Conservation (phyloP, 1,140 invertebrate species). For the Drosophila eugracilis region DNA sequence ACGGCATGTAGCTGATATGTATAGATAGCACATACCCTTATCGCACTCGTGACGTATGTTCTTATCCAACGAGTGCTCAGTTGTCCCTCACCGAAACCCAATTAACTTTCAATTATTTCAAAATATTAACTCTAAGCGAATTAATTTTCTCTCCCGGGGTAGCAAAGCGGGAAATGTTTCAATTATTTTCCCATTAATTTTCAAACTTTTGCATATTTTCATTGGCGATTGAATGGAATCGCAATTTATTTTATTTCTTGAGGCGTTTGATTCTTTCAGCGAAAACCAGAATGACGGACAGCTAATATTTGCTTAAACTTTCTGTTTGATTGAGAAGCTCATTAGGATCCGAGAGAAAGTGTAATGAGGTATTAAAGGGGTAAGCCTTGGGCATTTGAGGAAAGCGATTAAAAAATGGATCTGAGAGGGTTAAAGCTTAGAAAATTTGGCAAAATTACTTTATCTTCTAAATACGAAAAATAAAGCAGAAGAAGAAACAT, state of each 20-base stretch:
- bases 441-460: no score
- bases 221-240: slow-evolving; percentile 15
- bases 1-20: slow-evolving; percentile 6
- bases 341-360: slow-evolving; percentile 16
- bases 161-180: slow-evolving; percentile 9
- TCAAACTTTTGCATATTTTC: slow-evolving; percentile 11
- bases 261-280: slow-evolving; percentile 4
- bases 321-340: slow-evolving; percentile 36
- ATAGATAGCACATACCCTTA: slow-evolving; percentile 14
- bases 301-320: slow-evolving; percentile 29
- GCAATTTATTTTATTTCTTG: slow-evolving; percentile 12
- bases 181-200: slow-evolving; percentile 36
- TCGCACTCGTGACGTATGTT: slow-evolving; percentile 30
- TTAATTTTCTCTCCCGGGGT: background rate
- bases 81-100: slow-evolving; percentile 7
- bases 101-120: slow-evolving; percentile 26
- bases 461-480: background rate
- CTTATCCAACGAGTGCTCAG: slow-evolving; percentile 9
- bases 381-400: background rate
- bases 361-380: slow-evolving; percentile 17
- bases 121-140: slow-evolving; percentile 11
- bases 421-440: background rate
- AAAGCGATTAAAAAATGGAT: background rate
- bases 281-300: slow-evolving; percentile 18
- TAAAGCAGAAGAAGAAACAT: no score